Conservation (phyloP, 2,113 vertebrate genomes). For the Crypturellus undulatus region DNA sequence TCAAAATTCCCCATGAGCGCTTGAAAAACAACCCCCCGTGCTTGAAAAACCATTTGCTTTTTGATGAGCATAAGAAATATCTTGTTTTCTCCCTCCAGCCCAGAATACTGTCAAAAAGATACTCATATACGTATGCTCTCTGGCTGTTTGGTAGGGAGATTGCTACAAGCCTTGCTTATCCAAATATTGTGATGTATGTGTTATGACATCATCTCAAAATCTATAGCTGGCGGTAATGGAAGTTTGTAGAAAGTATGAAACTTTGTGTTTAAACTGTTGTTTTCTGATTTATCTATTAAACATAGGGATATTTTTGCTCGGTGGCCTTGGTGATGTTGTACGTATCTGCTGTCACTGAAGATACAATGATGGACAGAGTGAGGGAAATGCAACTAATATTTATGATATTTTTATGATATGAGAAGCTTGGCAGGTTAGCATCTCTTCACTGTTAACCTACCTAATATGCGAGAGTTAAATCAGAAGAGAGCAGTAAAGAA, state of each 20-base stretch:
- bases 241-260: not conserved
- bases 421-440: not conserved
- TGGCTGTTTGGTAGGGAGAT: constrained; percentile 14
- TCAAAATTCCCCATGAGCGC: not conserved
- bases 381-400: not conserved
- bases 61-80: constrained; percentile 19
- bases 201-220: constrained; percentile 37
- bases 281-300: not conserved
- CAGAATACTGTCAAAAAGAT: constrained; percentile 39
- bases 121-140: not conserved
- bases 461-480: constrained; percentile 38
- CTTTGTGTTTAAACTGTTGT: not conserved
- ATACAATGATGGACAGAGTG: not conserved
- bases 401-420: not conserved
- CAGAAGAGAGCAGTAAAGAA: constrained; percentile 36
- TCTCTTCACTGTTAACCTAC: not conserved
- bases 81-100: not conserved
- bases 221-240: constrained; percentile 2
- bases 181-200: not conserved
- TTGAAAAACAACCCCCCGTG: not conserved
- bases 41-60: constrained; percentile 47
- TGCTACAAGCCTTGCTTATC: constrained; percentile 37
- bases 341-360: not conserved
- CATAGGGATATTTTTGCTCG: not conserved
- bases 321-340: not conserved